Percentiles rank a stretch among this genome's conserved stretches.
Evolutionary conservation across 2,888 invertebrate species (phyloP).

Genomic region (Acheta domesticus): DNA sequence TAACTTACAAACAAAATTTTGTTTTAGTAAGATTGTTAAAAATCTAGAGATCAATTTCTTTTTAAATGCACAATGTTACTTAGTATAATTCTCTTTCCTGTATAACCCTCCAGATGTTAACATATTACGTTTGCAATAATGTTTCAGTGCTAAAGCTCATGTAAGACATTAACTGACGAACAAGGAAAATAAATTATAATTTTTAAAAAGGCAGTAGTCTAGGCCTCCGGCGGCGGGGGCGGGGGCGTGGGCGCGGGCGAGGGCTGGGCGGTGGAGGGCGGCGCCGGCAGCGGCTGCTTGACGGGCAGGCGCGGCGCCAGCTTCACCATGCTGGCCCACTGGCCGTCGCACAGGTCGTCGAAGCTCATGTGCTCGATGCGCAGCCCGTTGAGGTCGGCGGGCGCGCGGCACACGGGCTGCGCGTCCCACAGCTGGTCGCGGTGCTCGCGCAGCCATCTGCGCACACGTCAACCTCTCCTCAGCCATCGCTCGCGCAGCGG

Average conservation of each 20-base stretch:
- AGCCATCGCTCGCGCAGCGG: too few species aligned
- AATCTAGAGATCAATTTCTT: too few species aligned
- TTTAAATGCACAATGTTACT: neutral
- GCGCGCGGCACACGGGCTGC: conserved; percentile 67
- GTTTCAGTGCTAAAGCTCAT: too few species aligned
- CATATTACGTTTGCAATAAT: too few species aligned
- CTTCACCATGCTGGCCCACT: conserved; percentile 75
- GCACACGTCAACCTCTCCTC: too few species aligned
- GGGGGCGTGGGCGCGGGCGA: conserved; percentile 21
- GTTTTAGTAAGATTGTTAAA: too few species aligned
- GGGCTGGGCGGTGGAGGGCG: conserved; percentile 12
- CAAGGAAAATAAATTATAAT: too few species aligned
- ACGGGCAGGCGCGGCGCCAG: conserved; percentile 63
- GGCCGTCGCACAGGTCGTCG: conserved; percentile 69
- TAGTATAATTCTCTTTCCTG: neutral
- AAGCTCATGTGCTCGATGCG: conserved; percentile 66
- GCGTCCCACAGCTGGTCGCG: conserved; percentile 67
- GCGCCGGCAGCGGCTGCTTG: neutral
- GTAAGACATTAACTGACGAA: too few species aligned
- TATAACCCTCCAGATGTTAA: too few species aligned
- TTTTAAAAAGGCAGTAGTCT: too few species aligned
- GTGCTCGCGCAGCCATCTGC: conserved; percentile 67
- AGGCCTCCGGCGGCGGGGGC: conserved; percentile 9
- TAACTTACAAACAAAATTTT: too few species aligned
- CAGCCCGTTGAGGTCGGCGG: conserved; percentile 67